Evolutionary conservation across 2,888 invertebrate species (phyloP), one percentile per base, ranked within the genome.

Genomic region (Corythucha ciliata): DNA sequence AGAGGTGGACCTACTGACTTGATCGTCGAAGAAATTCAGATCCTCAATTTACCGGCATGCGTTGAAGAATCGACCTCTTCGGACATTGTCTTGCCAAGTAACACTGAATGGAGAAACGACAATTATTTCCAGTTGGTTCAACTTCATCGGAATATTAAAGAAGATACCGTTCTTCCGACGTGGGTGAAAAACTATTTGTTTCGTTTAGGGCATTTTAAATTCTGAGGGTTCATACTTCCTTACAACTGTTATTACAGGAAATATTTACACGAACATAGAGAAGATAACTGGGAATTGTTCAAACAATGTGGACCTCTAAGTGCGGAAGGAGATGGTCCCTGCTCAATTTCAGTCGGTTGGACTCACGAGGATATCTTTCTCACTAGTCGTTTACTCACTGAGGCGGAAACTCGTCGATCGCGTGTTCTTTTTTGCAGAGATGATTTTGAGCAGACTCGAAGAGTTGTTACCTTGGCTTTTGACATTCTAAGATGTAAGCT

Each of bases 401-500:
- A 36, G n/a, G 18, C 46, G 6, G 53, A 55, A 36, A 16, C 18
- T 10, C 10, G 20, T 12, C 22, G 37, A 18, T 14, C n/a, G 21
- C 34, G 29, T n/a, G 44, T 36, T 2, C 22, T 16, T 26, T 39
- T 51, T 14, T 29, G 27, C 32, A 45, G 48, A 29, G 46, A n/a
- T 8, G 79, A 82, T 62, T 81, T 82, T 60, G 80, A 81, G 50
- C 81, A 83, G 63, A 82, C 83, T 81, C 69, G 82, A 52, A 71
- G 79, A 57, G 82, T 83, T 21, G 81, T 80, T 61, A 78, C 80
- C 1, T 71, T 83, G 27, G 79, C 83, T 58, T 83, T 82, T 65
- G 83, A 83, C 62, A 81, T 82, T 1, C 78, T 81, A 59, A 71
- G 83, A 66, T 83, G 83, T 83, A 68, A 78, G 81, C 53, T 48